Evolutionary conservation across 2,888 invertebrate genomes (phyloP).

Genomic region (Drosophila barbarae): DNA sequence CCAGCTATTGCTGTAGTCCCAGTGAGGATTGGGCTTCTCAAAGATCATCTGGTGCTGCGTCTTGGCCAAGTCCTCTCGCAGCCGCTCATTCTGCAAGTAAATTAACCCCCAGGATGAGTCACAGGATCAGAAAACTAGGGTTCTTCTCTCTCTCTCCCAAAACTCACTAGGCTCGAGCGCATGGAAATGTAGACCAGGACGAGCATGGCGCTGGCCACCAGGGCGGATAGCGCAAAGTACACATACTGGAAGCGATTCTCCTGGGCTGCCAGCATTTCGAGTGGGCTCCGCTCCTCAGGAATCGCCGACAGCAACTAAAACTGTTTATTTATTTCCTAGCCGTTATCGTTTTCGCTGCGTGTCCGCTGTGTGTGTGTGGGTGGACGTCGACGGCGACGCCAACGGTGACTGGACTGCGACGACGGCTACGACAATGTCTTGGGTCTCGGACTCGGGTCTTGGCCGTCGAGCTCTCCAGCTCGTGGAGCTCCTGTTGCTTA

Average conservation of each 20-base stretch:
- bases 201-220: conserved; percentile 74
- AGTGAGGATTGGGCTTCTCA: conserved; percentile 68
- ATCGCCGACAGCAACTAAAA: conserved; percentile 53
- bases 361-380: conserved; percentile 5
- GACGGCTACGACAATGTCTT: conserved; percentile 13
- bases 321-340: conserved; percentile 46
- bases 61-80: conserved; percentile 66
- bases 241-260: conserved; percentile 75
- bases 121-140: background rate
- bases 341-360: conserved; percentile 4
- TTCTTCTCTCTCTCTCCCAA: background rate
- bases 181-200: conserved; percentile 75
- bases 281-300: conserved; percentile 55
- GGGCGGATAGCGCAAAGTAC: conserved; percentile 76
- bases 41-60: conserved; percentile 68
- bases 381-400: conserved; percentile 9
- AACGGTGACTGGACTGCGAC: conserved; percentile 1
- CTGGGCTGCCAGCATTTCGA: conserved; percentile 58
- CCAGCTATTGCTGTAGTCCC: conserved; percentile 77
- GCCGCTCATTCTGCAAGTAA: conserved; percentile 65
- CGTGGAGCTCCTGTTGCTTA: conserved; percentile 66
- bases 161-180: conserved; percentile 75
- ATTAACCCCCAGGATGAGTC: conserved; percentile 3
- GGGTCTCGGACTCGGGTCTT: conserved; percentile 14
- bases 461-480: conserved; percentile 19